These are phyloP conservation scores for Epizoanthus rinbou DNA, from an alignment of 92 coral and sea anemone genomes.

Conservation along the genomic window DNA sequence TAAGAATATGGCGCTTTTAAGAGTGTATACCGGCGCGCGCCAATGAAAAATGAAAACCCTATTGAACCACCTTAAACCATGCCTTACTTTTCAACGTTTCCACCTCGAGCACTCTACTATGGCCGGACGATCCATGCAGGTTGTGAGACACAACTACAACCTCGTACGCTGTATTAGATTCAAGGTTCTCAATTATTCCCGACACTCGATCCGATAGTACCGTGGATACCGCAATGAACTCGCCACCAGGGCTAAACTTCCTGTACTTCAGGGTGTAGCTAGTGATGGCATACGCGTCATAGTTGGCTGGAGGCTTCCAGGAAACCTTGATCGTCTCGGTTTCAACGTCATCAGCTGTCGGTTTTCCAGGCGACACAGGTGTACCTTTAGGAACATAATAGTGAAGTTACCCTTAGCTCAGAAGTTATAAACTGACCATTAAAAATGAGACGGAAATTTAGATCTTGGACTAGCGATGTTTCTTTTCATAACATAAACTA, in stretches of 20 bases:
- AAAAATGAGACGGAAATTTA: no score
- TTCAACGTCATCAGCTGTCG: conserved; percentile 22
- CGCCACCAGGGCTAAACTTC: background rate
- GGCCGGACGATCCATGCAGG: background rate
- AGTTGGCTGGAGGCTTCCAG: conserved; percentile 48
- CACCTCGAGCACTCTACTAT: conserved; percentile 3
- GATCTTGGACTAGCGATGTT: no score
- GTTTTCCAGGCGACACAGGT: conserved; percentile 47
- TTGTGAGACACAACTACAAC: conserved; percentile 27
- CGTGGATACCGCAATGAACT: conserved; percentile 5
- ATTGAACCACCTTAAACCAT: no score
- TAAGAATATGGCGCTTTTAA: no score
- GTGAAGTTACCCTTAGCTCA: no score
- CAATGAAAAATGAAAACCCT: no score
- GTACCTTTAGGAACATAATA: conserved; percentile 1
- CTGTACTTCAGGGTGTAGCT: conserved; percentile 39
- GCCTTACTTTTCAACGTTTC: background rate
- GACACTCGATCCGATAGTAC: background rate
- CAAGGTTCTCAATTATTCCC: conserved; percentile 12
- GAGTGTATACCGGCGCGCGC: no score
- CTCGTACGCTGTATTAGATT: conserved; percentile 27
- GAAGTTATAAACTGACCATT: no score
- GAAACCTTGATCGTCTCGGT: conserved; percentile 29
- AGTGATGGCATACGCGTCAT: conserved; percentile 4
- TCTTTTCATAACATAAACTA: no score